Evolutionary conservation across 1,140 invertebrate species (phyloP), one percentile per base, ranked within the genome.

Genomic region (Neodiprion virginianus): DNA sequence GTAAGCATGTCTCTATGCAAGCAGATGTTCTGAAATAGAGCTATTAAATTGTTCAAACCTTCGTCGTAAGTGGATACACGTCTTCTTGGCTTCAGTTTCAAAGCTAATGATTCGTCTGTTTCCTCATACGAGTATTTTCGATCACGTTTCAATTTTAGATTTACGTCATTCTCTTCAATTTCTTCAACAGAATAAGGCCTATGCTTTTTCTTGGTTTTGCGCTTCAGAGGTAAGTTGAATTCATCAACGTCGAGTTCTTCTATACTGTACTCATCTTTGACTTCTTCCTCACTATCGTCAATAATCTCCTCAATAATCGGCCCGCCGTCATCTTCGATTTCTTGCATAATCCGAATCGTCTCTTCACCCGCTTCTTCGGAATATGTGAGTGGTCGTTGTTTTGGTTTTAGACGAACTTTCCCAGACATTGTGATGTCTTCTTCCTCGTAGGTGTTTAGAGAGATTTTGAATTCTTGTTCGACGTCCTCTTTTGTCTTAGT

Each of bases 401-500:
- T 93, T 79, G 93, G 86, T 77, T 91, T 95, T n/a, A 95, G 76
- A 88, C 93, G 94, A 5, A 95, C 92, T 87, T 94, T 95, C 74
- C 94, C 93, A 11, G 93, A 93, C 92, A 96, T 93, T 7, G 94
- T 94, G 76, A 96, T 94, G 86, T 96, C 94, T 89, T 96, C 95
- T 88, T 96, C 95, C 68, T 94, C 94, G 84, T 96, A 96, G 0
- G 93, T 93, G 86, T 95, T 93, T 68, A 95, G 86, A 47, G 94
- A 93, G 78, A 96, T 95, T 83, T 93, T 95, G 83, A 96, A 96
- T 87, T 95, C 94, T 88, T 96, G 94, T 83, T 96, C 94, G 8
- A 96, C 93, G 81, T 95, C 94, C 88, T 96, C 94, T 86, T 95
- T 94, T 3, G 92, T 93, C 87, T 93, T 93, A 7, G 91, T 93